Conservation (phyloP, 2,797 vertebrate genomes). For the Gadopsis marmoratus region DNA sequence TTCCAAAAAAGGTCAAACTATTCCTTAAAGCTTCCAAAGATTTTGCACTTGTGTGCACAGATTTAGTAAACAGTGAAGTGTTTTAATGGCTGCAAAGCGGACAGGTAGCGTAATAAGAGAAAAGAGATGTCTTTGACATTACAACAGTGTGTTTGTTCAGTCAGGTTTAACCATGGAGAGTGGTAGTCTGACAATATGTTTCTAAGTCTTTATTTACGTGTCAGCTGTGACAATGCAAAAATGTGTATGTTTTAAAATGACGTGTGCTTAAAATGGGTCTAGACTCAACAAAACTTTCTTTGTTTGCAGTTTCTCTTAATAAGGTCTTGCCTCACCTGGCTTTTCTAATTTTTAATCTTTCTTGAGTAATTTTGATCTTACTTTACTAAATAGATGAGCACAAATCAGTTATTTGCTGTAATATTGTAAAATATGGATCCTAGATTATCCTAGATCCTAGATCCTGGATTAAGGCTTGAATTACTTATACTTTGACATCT, state of each 20-base stretch:
- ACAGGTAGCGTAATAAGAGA: not conserved
- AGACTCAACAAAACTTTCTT: slow-evolving; percentile 19
- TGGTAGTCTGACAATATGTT: not conserved
- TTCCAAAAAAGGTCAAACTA: not conserved
- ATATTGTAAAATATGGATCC: not conserved
- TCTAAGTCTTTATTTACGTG: slow-evolving; percentile 3
- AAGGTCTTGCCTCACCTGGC: slow-evolving; percentile 17
- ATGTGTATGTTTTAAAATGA: not conserved
- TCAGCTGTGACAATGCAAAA: slow-evolving; percentile 37
- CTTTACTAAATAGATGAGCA: not conserved
- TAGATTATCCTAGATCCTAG: not conserved
- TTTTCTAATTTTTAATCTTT: slow-evolving; percentile 23
- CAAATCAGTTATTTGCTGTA: not conserved
- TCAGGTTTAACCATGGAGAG: slow-evolving; percentile 4
- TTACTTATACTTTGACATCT: not conserved
- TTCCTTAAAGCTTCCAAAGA: slow-evolving; percentile 19
- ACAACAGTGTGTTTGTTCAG: not conserved
- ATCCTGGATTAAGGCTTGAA: not conserved
- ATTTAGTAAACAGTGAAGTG: not conserved
- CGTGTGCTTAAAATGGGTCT: slow-evolving; percentile 4
- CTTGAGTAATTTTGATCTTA: not conserved
- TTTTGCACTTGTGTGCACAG: not conserved
- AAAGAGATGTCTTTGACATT: not conserved
- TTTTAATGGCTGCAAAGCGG: slow-evolving; percentile 16
- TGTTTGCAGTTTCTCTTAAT: slow-evolving; percentile 13